Evolutionary conservation across 1,140 invertebrate species (phyloP).

Genomic region (Zaprionus ornatus): DNA sequence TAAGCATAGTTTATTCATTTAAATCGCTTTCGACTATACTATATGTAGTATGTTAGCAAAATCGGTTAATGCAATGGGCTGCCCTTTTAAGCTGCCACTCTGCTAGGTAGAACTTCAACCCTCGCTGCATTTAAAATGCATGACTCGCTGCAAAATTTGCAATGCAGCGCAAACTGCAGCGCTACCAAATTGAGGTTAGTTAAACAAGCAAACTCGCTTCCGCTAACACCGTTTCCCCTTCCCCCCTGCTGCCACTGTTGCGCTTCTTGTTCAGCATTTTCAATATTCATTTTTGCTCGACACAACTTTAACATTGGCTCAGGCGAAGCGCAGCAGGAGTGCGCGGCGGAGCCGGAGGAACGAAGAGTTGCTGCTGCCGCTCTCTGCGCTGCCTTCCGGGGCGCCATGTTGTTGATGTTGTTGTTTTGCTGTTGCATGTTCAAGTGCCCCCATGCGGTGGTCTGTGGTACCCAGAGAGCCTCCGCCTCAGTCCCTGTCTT

Average conservation of each 20-base stretch:
- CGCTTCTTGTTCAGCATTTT: constrained; percentile 33
- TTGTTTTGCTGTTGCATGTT: constrained; percentile 19
- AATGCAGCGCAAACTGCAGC: constrained; percentile 5
- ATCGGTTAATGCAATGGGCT: not conserved
- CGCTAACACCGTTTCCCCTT: not conserved
- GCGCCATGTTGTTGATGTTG: constrained; percentile 21
- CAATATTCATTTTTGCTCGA: constrained; percentile 62
- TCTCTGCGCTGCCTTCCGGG: constrained; percentile 8
- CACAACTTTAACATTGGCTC: constrained; percentile 33
- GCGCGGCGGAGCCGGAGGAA: too few species aligned
- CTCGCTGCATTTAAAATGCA: constrained; percentile 54
- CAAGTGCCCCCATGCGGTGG: constrained; percentile 19
- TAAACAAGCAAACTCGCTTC: constrained; percentile 13
- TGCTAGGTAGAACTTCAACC: not conserved
- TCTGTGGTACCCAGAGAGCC: not conserved
- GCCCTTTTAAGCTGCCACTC: constrained; percentile 1
- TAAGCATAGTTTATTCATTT: not conserved
- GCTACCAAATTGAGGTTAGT: constrained; percentile 19
- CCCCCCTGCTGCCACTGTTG: not conserved
- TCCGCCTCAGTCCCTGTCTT: not conserved
- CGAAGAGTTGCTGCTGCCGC: not conserved
- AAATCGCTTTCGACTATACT: not conserved
- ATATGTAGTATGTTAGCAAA: not conserved
- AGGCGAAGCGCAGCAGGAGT: constrained; percentile 40
- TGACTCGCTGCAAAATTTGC: constrained; percentile 49